Evolutionary conservation across 2,888 invertebrate species (phyloP).

Genomic region (Brachypterus glaber): DNA sequence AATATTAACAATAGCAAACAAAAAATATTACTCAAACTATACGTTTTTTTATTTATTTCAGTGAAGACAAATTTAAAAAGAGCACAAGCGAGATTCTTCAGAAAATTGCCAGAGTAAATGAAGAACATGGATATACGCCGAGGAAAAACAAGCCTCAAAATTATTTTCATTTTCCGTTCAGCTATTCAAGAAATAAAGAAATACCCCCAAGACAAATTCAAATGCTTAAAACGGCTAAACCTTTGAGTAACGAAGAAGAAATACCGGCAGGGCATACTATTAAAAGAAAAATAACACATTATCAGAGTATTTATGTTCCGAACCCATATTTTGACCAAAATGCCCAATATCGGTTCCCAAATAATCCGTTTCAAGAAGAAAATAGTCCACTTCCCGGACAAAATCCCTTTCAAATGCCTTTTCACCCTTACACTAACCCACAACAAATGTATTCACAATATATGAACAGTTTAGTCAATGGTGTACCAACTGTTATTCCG

Average conservation of each 20-base stretch:
- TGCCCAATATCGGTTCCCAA: background rate
- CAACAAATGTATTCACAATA: no score
- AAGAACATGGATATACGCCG: conserved; percentile 37
- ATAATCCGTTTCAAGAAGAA: background rate
- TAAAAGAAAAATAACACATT: conserved; percentile 36
- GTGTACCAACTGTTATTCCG: background rate
- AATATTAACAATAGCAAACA: no score
- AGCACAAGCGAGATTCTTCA: conserved; percentile 44
- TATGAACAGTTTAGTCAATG: no score
- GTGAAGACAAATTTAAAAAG: conserved; percentile 19
- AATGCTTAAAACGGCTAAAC: background rate
- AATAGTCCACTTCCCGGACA: background rate
- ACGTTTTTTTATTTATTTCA: conserved; percentile 1
- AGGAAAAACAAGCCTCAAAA: conserved; percentile 25
- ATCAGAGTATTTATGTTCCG: conserved; percentile 32
- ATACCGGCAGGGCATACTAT: conserved; percentile 32
- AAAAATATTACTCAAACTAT: no score
- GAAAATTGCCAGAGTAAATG: conserved; percentile 48
- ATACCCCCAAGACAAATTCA: conserved; percentile 2
- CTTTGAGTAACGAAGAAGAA: conserved; percentile 25
- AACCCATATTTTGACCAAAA: conserved; percentile 14
- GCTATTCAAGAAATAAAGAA: conserved; percentile 25
- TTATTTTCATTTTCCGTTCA: conserved; percentile 27
- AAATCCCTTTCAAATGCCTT: conserved; percentile 6
- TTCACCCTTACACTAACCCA: background rate